Percentiles rank a stretch among this genome's conserved stretches.
These are phyloP conservation scores for Polypterus senegalus DNA, from an alignment of 2,113 vertebrate species.

Conservation along the genomic window DNA sequence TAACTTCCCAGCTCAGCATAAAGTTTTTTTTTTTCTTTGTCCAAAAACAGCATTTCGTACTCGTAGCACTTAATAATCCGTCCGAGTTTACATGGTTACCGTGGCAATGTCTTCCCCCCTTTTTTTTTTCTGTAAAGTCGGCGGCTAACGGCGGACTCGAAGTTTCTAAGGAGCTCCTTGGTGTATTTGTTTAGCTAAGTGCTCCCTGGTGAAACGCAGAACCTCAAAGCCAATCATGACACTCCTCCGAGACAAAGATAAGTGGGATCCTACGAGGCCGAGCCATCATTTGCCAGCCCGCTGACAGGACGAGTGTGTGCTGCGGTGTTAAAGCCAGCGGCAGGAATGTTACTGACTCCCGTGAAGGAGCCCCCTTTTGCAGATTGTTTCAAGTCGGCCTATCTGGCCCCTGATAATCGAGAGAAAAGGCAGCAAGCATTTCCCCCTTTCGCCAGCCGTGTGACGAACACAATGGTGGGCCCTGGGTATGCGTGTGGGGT, in stretches of 20 bases:
- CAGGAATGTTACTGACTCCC: slow-evolving; percentile 11
- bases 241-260: slow-evolving; percentile 30
- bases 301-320: slow-evolving; percentile 21
- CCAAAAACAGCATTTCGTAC: too few relatives aligned
- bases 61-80: too few relatives aligned
- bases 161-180: too few relatives aligned
- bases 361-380: neutral
- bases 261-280: slow-evolving; percentile 29
- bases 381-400: slow-evolving; percentile 1
- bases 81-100: too few relatives aligned
- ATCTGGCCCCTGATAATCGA: slow-evolving; percentile 27
- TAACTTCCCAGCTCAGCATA: too few relatives aligned
- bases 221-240: slow-evolving; percentile 42
- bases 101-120: too few relatives aligned
- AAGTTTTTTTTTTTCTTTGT: too few relatives aligned
- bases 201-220: slow-evolving; percentile 37
- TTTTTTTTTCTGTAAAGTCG: too few relatives aligned
- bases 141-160: too few relatives aligned
- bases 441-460: neutral
- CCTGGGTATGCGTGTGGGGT: slow-evolving; percentile 10
- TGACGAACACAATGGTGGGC: neutral
- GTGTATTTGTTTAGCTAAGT: neutral
- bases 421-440: neutral
- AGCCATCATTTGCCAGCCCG: slow-evolving; percentile 25
- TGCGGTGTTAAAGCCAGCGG: slow-evolving; percentile 19